phyloP scores from a whole-genome alignment of 2,797 vertebrate genomes.

The Phalanger gymnotis region DNA sequence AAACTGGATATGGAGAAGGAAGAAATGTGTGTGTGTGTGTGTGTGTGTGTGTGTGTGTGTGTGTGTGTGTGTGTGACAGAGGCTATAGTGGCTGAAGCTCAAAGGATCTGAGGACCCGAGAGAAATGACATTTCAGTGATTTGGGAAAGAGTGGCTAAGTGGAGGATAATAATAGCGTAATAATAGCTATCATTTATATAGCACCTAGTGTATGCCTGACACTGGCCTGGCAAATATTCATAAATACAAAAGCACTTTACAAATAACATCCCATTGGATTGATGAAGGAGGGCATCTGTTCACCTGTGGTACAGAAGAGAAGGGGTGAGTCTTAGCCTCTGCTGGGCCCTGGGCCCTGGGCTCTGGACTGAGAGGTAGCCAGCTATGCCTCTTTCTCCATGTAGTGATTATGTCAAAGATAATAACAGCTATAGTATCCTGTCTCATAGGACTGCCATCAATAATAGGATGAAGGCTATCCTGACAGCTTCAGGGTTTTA shows the following conservation, averaged over 20 bases:
- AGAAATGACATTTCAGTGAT: background rate
- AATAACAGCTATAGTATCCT: accelerated
- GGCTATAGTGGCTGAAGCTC: background rate
- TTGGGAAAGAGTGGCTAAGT: background rate
- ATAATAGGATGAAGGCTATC: background rate
- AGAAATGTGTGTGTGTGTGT: background rate
- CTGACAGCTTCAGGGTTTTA: background rate
- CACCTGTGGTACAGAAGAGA: background rate
- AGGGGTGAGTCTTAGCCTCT: background rate
- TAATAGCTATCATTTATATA: background rate
- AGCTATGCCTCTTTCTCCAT: background rate
- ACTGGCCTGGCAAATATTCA: background rate
- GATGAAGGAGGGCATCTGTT: background rate
- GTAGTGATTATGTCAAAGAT: background rate
- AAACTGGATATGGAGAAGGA: background rate
- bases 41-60: too few species aligned
- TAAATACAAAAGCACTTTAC: background rate
- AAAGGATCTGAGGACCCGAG: background rate
- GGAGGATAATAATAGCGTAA: background rate
- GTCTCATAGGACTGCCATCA: background rate
- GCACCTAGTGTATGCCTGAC: background rate
- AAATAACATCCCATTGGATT: background rate
- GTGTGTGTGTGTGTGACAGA: too few species aligned
- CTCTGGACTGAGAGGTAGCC: background rate
- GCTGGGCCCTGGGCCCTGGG: background rate